These are phyloP conservation scores for Perognathus longimembris DNA, from an alignment of 2,113 vertebrate species.

Conservation along the genomic window DNA sequence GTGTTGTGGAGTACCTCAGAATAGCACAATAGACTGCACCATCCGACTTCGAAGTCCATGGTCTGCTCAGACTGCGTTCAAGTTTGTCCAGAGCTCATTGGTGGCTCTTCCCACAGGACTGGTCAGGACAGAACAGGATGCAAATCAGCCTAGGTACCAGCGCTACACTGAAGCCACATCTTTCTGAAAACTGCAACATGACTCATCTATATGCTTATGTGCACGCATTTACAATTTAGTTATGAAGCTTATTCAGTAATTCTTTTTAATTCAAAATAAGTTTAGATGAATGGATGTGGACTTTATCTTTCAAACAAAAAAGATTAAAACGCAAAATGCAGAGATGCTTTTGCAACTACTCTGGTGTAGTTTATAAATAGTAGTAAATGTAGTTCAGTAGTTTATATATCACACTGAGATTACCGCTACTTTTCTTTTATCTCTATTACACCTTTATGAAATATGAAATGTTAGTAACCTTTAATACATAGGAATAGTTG, in stretches of 20 bases:
- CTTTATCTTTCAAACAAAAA: slow-evolving; percentile 39
- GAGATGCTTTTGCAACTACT: too few relatives aligned
- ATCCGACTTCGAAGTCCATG: background rate
- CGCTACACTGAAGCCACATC: background rate
- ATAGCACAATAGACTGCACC: background rate
- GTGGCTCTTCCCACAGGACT: too few relatives aligned
- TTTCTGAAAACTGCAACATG: background rate
- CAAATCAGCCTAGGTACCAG: background rate
- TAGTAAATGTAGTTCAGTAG: background rate
- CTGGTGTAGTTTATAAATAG: background rate
- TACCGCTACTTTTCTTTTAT: background rate
- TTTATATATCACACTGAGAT: background rate
- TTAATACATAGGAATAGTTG: background rate
- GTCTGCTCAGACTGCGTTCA: background rate
- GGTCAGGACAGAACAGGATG: background rate
- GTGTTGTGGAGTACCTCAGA: background rate
- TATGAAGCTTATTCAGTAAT: background rate
- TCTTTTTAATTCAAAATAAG: background rate
- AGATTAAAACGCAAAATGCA: too few relatives aligned
- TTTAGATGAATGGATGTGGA: background rate
- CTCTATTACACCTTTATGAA: slow-evolving; percentile 15
- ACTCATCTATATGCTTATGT: background rate
- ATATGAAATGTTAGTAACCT: background rate
- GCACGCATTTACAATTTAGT: background rate
- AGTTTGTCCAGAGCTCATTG: background rate